These are phyloP conservation scores for Progne subis DNA, from an alignment of 2,113 vertebrate genomes.

Conservation along the genomic window DNA sequence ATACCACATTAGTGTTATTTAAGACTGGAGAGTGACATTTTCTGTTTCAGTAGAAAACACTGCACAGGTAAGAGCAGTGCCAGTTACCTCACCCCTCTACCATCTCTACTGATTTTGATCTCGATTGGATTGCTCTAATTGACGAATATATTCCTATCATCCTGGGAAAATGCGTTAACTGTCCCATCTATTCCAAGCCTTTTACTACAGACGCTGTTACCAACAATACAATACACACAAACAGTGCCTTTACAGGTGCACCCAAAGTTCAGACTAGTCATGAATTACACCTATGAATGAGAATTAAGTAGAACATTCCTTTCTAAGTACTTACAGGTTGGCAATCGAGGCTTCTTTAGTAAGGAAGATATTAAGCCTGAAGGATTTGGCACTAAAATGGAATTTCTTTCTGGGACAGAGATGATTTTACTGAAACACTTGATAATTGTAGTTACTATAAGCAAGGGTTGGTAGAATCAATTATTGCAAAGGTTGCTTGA, in stretches of 20 bases:
- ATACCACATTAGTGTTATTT: neutral
- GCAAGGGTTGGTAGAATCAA: constrained; percentile 33
- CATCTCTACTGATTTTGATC: constrained; percentile 13
- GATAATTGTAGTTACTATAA: constrained; percentile 54
- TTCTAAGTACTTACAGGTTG: constrained; percentile 50
- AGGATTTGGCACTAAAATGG: constrained; percentile 52
- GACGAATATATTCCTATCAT: neutral
- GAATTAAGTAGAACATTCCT: constrained; percentile 60
- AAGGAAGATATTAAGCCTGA: constrained; percentile 44
- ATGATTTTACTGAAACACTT: constrained; percentile 53
- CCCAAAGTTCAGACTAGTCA: constrained; percentile 52
- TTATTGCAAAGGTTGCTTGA: constrained; percentile 48
- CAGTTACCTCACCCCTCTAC: constrained; percentile 2
- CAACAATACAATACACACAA: constrained; percentile 35
- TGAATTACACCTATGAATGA: constrained; percentile 52
- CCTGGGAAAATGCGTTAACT: neutral
- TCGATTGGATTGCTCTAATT: neutral
- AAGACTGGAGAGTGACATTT: neutral
- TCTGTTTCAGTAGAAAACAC: constrained; percentile 1
- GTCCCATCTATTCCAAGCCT: neutral
- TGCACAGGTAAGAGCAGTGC: neutral
- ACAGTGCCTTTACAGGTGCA: constrained; percentile 55
- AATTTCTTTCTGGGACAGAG: constrained; percentile 28
- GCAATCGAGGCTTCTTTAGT: neutral
- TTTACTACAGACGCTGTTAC: constrained; percentile 11